Evolutionary conservation across 2,797 vertebrate species (phyloP), one percentile per base, ranked within the genome.

Genomic region (Gastrophryne carolinensis): DNA sequence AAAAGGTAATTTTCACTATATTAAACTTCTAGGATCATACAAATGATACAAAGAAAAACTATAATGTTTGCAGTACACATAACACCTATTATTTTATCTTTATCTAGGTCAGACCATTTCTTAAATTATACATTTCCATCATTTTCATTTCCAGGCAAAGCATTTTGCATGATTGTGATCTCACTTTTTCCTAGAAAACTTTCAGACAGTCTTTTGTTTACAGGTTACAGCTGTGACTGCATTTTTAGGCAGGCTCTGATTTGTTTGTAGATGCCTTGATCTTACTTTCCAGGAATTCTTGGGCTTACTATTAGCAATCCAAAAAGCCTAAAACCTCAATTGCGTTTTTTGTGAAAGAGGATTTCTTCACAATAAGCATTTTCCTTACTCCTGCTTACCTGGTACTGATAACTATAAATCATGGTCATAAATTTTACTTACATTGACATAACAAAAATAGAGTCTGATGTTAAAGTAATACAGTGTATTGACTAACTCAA

Each of bases 211-310:
- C 73, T 78, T 62, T 86, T 79, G 76, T 80, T 82, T 79, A 83
- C 79, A 80, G 70, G 78, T 81, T 82, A 75, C 64, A 80, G 77
- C 79, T 73, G 50, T 82, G 62, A 83, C 85, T 83, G 53, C 80
- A 82, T 73, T 83, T 73, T 58, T 57, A 83, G 81, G 73, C 27
- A 23, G 56, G 75, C 73, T 63, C 35, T 84, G 73, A 3, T 57
- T 81, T 86, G 81, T 86, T 83, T 80, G 83, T 61, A 82, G 82
- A 73, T 81, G 80, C 80, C 75, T 82, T 84, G n/a, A n/a, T 85
- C 80, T 78, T 86, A 83, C 86, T 92, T 94, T 94, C 92, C 88
- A 92, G 88, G 92, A 93, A 92, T 84, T 81, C 83, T 85, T 81
- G 86, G 82, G 85, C 86, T 84, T 77, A 85, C 86, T 86, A 83